These are phyloP conservation scores for Diachasmimorpha longicaudata DNA, from an alignment of 1,140 invertebrate genomes.

Conservation along the genomic window DNA sequence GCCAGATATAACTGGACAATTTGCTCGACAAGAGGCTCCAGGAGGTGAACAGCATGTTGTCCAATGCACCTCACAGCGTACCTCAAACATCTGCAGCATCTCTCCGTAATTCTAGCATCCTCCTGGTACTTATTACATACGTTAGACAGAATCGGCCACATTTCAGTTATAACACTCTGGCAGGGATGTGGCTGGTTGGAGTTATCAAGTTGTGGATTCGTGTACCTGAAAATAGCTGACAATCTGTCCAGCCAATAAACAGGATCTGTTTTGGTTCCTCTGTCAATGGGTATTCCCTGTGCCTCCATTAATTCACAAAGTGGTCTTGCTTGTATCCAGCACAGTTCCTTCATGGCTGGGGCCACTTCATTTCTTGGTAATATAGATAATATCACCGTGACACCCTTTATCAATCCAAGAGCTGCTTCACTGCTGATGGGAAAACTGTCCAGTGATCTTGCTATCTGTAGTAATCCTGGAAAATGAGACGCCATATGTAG, in stretches of 20 bases:
- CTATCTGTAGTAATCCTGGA: slow-evolving; percentile 79
- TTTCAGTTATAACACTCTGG: slow-evolving; percentile 77
- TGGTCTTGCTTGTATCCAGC: slow-evolving; percentile 76
- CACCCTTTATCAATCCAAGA: slow-evolving; percentile 82
- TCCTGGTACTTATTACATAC: slow-evolving; percentile 78
- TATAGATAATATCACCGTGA: slow-evolving; percentile 68
- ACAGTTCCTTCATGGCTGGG: slow-evolving; percentile 78
- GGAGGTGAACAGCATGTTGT: slow-evolving; percentile 75
- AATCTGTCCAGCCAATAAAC: slow-evolving; percentile 91
- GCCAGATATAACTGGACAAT: slow-evolving; percentile 84
- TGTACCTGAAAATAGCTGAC: slow-evolving; percentile 86
- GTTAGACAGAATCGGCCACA: slow-evolving; percentile 85
- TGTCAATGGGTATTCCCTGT: slow-evolving; percentile 47
- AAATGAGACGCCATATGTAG: slow-evolving; percentile 83
- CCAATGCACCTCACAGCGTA: slow-evolving; percentile 89
- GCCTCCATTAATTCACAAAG: slow-evolving; percentile 68
- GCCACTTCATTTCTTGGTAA: slow-evolving; percentile 71
- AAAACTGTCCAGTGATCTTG: slow-evolving; percentile 79
- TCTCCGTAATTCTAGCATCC: slow-evolving; percentile 89
- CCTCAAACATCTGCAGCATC: slow-evolving; percentile 86
- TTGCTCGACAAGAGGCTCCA: slow-evolving; percentile 84
- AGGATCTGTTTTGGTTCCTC: slow-evolving; percentile 76
- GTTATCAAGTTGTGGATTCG: slow-evolving; percentile 69
- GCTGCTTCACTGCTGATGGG: slow-evolving; percentile 81
- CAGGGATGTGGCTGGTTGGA: slow-evolving; percentile 78